A percentile compares a stretch with the other conserved stretches of the same genome.
These are phyloP conservation scores for Mustela nigripes DNA, from an alignment of 2,113 vertebrate species.

Conservation along the genomic window DNA sequence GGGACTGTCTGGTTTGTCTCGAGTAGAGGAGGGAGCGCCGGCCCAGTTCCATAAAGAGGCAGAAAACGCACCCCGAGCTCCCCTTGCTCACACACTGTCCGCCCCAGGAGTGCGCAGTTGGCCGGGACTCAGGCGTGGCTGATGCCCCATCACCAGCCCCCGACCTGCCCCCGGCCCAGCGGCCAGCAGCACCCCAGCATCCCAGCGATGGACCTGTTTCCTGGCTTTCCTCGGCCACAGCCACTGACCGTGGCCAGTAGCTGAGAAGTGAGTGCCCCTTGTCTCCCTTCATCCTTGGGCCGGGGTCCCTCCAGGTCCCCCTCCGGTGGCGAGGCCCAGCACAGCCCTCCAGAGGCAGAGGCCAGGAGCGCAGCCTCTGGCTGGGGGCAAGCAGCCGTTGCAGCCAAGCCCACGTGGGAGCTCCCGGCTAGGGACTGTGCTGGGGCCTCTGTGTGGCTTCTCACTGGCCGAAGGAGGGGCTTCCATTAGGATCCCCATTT, in stretches of 20 bases:
- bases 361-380: not conserved
- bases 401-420: rapidly evolving
- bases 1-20: rapidly evolving
- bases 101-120: rapidly evolving
- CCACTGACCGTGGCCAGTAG: not conserved
- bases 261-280: rapidly evolving
- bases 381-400: rapidly evolving
- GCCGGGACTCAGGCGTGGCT: rapidly evolving
- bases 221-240: rapidly evolving
- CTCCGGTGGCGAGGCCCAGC: rapidly evolving
- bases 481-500: not conserved
- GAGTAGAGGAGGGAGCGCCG: rapidly evolving
- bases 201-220: rapidly evolving
- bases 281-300: rapidly evolving
- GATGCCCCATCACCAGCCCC: rapidly evolving
- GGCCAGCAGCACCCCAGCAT: rapidly evolving
- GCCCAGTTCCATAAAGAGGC: rapidly evolving
- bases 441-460: not conserved
- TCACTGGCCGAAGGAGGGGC: rapidly evolving
- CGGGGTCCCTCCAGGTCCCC: rapidly evolving
- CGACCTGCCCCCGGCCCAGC: not conserved
- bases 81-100: rapidly evolving
- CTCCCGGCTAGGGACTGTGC: rapidly evolving
- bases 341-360: not conserved
- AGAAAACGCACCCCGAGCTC: rapidly evolving